Evolutionary conservation across 2,797 vertebrate species (phyloP), one percentile per base, ranked within the genome.

Genomic region (Pangasius macronema): DNA sequence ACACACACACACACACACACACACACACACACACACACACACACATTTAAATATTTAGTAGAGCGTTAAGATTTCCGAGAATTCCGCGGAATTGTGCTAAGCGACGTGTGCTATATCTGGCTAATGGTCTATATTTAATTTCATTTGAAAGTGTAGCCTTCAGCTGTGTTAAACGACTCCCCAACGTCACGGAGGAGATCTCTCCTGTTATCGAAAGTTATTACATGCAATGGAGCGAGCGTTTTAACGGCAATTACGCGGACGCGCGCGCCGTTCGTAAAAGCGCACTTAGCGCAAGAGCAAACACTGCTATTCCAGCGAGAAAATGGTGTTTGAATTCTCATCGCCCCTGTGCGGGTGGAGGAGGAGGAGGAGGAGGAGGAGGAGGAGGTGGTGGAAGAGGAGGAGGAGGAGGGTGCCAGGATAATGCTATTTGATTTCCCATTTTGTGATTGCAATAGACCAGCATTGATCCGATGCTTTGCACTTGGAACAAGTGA

Each of bases 361-460:
- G 84, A 68, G 30, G 53, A 30, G 84, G 75, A 75, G 82, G 83
- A 46, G 22, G 49, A 30, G 76, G 75, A 42, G 68, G 36, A 22
- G 39, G 72, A 14, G 67, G 79, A 73, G 80, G 84, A 46, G 27
- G 49, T 0, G 30, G 68, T 2, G 22, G 72, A 39, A 7, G 79
- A 77, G 81, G 83, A 49, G n/a, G 46, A 27, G 83, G 70, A 67
- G 80, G 88, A 80, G 87, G 88, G 73, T 91, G 95, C 93, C 92
- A 92, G 94, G 96, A 96, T 98, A 97, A 97, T 97, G 97, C 97
- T 97, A 97, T 97, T 97, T 98, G 97, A 97, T 97, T 98, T 97
- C 97, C 97, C 97, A 97, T 97, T 97, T 97, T 97, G 97, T 97
- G 96, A 98, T 98, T 97, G 97, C 97, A 97, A 97, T 97, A 97